These are phyloP conservation scores for Schizotus pectinicornis DNA, from an alignment of 2,888 invertebrate species.

Conservation along the genomic window DNA sequence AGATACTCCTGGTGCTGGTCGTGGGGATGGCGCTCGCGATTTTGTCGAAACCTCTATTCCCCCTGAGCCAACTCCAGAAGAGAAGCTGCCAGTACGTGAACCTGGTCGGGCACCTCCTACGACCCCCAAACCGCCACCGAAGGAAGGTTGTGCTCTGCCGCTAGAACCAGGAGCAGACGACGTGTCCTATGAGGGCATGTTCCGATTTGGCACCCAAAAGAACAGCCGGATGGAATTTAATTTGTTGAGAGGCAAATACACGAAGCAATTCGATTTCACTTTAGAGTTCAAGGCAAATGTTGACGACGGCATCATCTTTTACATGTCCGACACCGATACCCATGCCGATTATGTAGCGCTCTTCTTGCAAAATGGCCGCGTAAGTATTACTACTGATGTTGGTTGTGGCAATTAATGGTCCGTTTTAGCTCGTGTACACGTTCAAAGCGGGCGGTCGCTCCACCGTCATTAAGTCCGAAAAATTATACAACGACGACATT, in stretches of 20 bases:
- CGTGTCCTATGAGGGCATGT: constrained; percentile 52
- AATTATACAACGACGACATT: constrained; percentile 71
- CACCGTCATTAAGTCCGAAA: constrained; percentile 61
- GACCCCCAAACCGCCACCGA: constrained; percentile 51
- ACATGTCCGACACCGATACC: constrained; percentile 66
- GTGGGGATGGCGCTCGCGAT: too few relatives aligned
- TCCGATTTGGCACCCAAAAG: constrained; percentile 70
- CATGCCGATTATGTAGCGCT: constrained; percentile 71
- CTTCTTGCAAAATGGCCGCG: constrained; percentile 76
- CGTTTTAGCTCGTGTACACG: constrained; percentile 68
- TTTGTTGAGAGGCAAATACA: constrained; percentile 63
- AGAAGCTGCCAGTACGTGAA: not conserved
- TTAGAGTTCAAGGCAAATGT: constrained; percentile 79
- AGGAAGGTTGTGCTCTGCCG: constrained; percentile 61
- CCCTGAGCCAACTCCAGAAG: not conserved
- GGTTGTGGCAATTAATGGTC: too few relatives aligned
- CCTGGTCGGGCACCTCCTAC: constrained; percentile 43
- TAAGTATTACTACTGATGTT: constrained; percentile 54
- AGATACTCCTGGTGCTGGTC: too few relatives aligned
- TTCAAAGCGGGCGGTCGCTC: constrained; percentile 74
- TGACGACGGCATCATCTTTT: constrained; percentile 83
- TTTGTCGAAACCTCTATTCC: not conserved
- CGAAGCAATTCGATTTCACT: constrained; percentile 74
- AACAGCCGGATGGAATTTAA: constrained; percentile 77
- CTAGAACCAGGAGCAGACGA: constrained; percentile 61